These are phyloP conservation scores for Leucoraja ocellata DNA, from an alignment of 2,797 vertebrate species.

Conservation along the genomic window DNA sequence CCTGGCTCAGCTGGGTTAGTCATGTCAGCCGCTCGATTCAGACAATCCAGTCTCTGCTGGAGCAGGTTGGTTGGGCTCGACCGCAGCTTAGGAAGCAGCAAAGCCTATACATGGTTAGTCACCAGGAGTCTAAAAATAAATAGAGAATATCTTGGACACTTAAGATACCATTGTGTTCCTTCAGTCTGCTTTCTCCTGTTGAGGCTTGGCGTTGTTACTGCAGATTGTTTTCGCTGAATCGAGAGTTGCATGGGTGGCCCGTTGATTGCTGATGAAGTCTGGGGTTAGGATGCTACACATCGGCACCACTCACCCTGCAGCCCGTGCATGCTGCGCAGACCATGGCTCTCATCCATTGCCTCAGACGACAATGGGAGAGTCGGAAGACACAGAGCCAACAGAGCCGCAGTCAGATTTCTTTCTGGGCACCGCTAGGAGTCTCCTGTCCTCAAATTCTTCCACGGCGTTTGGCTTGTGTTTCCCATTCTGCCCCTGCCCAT, in stretches of 20 bases:
- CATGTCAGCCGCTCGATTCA: neutral
- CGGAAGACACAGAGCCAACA: constrained; percentile 91
- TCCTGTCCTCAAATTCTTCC: constrained; percentile 52
- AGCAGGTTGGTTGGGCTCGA: neutral
- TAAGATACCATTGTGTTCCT: neutral
- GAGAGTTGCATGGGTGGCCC: constrained; percentile 31
- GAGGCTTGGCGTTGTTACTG: neutral
- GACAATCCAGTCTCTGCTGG: neutral
- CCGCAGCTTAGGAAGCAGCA: neutral
- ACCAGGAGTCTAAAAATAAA: neutral
- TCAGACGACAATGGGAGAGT: constrained; percentile 94
- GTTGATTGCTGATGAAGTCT: neutral
- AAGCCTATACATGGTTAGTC: neutral
- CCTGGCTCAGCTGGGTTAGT: too few species aligned
- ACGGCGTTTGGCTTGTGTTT: constrained; percentile 75
- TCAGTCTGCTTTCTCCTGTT: neutral
- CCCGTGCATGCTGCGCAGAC: neutral
- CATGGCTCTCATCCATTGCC: constrained; percentile 38
- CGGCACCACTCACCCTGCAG: constrained; percentile 1
- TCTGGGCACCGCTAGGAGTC: constrained; percentile 69
- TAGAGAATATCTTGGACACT: neutral
- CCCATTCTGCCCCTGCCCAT: constrained; percentile 78
- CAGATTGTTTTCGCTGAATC: neutral
- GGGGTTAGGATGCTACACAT: constrained; percentile 31
- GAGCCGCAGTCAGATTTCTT: constrained; percentile 92